phyloP scores from a whole-genome alignment of 2,888 invertebrate genomes.

The Pycnomerus fuliginosus region DNA sequence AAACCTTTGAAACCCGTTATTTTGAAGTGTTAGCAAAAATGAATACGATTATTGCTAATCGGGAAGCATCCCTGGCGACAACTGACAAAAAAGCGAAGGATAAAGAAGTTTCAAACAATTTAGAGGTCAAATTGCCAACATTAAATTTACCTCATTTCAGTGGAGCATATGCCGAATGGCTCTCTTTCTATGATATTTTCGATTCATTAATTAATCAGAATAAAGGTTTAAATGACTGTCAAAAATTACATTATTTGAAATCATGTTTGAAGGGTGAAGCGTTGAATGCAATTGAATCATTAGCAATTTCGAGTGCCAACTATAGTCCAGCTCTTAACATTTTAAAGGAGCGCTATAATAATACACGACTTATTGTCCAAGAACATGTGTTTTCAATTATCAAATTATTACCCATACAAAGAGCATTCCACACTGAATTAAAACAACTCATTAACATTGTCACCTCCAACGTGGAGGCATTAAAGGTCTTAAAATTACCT shows the following conservation, averaged over 20 bases:
- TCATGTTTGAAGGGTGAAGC: conserved; percentile 5
- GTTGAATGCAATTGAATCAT: conserved; percentile 1
- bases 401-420: conserved; percentile 1
- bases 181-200: conserved; percentile 15
- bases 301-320: conserved; percentile 2
- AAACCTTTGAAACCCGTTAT: neutral
- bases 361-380: conserved; percentile 4
- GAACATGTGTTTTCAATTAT: conserved; percentile 2
- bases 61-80: neutral
- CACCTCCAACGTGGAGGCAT: neutral
- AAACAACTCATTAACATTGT: neutral
- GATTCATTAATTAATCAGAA: conserved; percentile 16
- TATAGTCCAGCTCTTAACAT: conserved; percentile 7
- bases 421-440: neutral
- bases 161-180: conserved; percentile 10
- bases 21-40: neutral
- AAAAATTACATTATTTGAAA: conserved; percentile 5
- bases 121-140: conserved; percentile 10
- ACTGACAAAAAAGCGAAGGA: neutral
- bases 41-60: neutral
- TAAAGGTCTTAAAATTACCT: neutral
- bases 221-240: neutral
- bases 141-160: conserved; percentile 13
- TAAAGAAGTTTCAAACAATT: neutral
- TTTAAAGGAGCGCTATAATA: conserved; percentile 6